These are phyloP conservation scores for Pyrocephalus nanus DNA, from an alignment of 2,797 vertebrate species.

Conservation along the genomic window DNA sequence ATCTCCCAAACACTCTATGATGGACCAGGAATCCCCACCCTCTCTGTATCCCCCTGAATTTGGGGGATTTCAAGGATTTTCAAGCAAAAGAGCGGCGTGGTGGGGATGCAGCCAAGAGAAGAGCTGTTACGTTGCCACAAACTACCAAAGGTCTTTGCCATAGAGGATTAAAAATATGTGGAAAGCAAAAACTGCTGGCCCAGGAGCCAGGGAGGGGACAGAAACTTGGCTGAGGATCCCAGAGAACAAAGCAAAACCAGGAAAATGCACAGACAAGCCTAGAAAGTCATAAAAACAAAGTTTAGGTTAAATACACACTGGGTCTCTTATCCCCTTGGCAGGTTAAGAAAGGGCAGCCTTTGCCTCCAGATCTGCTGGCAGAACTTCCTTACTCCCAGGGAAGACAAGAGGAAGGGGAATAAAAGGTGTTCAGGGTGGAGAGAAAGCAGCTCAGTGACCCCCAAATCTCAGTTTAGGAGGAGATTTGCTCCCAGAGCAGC, in stretches of 20 bases:
- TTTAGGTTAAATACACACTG: slow-evolving; percentile 29
- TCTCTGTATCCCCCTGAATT: neutral
- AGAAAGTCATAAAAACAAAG: slow-evolving; percentile 27
- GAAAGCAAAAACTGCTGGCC: neutral
- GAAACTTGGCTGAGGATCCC: slow-evolving; percentile 1
- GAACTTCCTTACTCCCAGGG: neutral
- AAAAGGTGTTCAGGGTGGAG: neutral
- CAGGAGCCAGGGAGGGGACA: slow-evolving; percentile 6
- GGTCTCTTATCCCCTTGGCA: neutral
- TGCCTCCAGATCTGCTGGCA: neutral
- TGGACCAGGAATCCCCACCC: neutral
- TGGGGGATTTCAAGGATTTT: neutral
- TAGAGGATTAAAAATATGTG: neutral
- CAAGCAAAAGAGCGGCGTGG: rapidly evolving
- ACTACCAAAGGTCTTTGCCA: neutral
- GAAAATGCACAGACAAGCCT: slow-evolving; percentile 43
- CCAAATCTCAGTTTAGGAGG: neutral
- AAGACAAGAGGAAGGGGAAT: neutral
- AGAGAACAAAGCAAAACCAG: slow-evolving; percentile 14
- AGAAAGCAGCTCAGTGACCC: neutral
- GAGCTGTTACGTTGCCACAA: neutral
- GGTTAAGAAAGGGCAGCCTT: neutral
- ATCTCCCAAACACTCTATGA: neutral
- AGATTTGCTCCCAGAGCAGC: rapidly evolving
- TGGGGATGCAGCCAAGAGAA: neutral